These are phyloP conservation scores for Adela reaumurella DNA, from an alignment of 2,888 invertebrate species.

Conservation along the genomic window DNA sequence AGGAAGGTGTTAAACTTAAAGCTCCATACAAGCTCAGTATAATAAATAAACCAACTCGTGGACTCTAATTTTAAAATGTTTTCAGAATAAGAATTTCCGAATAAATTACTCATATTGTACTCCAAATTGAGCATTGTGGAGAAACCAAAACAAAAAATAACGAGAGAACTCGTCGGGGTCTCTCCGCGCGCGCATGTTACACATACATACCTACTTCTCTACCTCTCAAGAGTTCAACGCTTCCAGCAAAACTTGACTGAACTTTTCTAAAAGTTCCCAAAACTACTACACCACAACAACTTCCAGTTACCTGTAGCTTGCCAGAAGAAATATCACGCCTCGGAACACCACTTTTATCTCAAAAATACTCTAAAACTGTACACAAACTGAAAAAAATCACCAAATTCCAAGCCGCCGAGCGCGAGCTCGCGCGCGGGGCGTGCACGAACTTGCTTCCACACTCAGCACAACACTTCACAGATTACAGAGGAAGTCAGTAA, in stretches of 20 bases:
- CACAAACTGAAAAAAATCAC: neutral
- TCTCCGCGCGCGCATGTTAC: neutral
- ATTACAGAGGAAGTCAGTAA: neutral
- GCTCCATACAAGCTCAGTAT: too few species aligned
- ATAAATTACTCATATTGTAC: neutral
- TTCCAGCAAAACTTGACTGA: neutral
- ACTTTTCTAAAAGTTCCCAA: neutral
- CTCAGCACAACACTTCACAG: neutral
- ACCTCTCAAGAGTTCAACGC: neutral
- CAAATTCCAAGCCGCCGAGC: neutral
- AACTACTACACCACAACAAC: neutral
- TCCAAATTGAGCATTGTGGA: neutral
- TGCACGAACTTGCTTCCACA: neutral
- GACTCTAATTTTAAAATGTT: too few species aligned
- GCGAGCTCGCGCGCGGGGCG: neutral
- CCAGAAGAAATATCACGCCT: neutral
- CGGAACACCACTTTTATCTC: neutral
- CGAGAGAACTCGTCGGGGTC: neutral
- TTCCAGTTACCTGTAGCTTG: neutral
- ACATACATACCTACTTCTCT: too few species aligned
- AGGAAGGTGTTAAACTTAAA: too few species aligned
- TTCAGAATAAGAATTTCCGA: too few species aligned
- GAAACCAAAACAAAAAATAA: neutral
- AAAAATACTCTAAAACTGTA: neutral
- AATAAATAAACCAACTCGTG: too few species aligned